Conservation (phyloP, 1,140 invertebrate genomes). For the Sycobia sp. region DNA sequence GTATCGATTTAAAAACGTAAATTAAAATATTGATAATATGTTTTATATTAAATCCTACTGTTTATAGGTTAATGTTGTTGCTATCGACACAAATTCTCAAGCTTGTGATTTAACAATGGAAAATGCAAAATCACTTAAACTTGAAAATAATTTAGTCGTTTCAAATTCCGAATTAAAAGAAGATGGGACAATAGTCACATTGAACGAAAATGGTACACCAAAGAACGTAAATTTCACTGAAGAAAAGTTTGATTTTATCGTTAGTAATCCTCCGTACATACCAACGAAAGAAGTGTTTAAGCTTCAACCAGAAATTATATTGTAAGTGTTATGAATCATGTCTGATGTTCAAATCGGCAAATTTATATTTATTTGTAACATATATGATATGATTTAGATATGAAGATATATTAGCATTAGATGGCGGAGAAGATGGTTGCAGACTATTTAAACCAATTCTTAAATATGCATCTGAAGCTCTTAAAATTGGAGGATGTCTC, state of each 20-base stretch:
- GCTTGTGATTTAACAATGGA: slow-evolving; percentile 67
- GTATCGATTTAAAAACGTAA: neutral
- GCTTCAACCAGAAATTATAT: slow-evolving; percentile 48
- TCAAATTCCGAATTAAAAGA: slow-evolving; percentile 59
- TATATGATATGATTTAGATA: slow-evolving; percentile 58
- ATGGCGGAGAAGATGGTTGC: slow-evolving; percentile 69
- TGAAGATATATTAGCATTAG: slow-evolving; percentile 68
- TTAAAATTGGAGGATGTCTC: slow-evolving; percentile 61
- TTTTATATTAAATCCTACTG: neutral
- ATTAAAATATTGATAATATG: slow-evolving; percentile 4
- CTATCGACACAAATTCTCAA: slow-evolving; percentile 66
- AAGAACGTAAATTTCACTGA: slow-evolving; percentile 48
- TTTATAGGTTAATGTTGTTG: slow-evolving; percentile 58
- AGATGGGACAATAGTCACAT: slow-evolving; percentile 45
- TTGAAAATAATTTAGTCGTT: slow-evolving; percentile 59
- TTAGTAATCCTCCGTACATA: slow-evolving; percentile 73
- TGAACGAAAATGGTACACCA: slow-evolving; percentile 31
- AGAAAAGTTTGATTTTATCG: slow-evolving; percentile 64
- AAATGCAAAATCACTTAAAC: slow-evolving; percentile 63
- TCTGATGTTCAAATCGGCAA: no score
- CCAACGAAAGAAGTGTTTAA: slow-evolving; percentile 61
- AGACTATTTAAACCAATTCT: slow-evolving; percentile 65
- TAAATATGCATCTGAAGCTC: slow-evolving; percentile 58
- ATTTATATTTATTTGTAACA: neutral
- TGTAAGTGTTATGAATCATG: slow-evolving; percentile 23